Conservation (phyloP, 1,140 invertebrate genomes). For the Bombus haemorrhoidalis region DNA sequence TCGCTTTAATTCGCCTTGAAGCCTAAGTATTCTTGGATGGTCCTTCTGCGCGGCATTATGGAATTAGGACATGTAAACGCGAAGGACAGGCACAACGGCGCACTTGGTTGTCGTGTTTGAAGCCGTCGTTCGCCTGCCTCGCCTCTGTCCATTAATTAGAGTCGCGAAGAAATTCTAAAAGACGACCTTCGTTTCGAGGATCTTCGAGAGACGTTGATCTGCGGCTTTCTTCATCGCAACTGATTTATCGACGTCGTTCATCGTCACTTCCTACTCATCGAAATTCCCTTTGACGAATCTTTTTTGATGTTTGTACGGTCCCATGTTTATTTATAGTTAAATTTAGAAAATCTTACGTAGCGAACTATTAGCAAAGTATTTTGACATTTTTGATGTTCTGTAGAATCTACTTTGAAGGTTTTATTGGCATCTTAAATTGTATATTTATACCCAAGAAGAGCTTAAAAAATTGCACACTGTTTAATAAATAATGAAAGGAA, state of each 20-base stretch:
- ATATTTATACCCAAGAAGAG: not conserved
- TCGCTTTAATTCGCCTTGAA: constrained; percentile 33
- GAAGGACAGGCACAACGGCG: constrained; percentile 33
- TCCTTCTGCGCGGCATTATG: constrained; percentile 44
- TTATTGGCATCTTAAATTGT: not conserved
- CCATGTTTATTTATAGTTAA: no score
- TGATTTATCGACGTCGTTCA: not conserved
- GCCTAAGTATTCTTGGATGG: constrained; percentile 41
- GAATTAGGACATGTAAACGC: constrained; percentile 57
- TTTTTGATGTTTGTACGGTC: not conserved
- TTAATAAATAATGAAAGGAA: not conserved
- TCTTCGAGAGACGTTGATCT: constrained; percentile 40
- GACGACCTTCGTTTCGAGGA: constrained; percentile 32
- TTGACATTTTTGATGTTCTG: not conserved
- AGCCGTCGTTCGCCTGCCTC: not conserved
- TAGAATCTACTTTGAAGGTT: not conserved
- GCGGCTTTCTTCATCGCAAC: not conserved
- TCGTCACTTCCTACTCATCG: no score
- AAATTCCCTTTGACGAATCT: no score
- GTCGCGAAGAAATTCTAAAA: constrained; percentile 13
- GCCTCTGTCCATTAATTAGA: constrained; percentile 48
- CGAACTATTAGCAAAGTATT: not conserved
- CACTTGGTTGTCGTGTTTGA: constrained; percentile 36
- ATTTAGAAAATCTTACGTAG: not conserved
- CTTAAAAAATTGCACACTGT: not conserved